These are phyloP conservation scores for Acanthis flammea DNA, from an alignment of 2,797 vertebrate species.

Conservation along the genomic window DNA sequence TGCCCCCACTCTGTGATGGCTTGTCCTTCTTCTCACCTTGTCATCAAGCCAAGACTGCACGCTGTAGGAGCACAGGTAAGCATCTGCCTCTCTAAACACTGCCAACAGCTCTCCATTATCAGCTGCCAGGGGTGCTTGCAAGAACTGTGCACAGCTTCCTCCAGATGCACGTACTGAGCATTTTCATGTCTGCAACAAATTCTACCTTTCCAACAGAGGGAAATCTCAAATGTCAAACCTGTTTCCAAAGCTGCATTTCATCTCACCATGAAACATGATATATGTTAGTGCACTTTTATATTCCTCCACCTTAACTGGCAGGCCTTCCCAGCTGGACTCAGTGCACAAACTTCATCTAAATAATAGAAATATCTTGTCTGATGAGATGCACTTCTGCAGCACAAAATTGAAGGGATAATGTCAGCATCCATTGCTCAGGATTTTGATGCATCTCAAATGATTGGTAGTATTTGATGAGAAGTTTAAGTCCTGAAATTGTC, in stretches of 20 bases:
- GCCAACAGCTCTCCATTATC: slow-evolving; percentile 77
- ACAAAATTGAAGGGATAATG: slow-evolving; percentile 7
- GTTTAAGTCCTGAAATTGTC: background rate
- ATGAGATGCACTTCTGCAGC: background rate
- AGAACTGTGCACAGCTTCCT: slow-evolving; percentile 52
- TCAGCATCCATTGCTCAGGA: background rate
- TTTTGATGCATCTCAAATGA: background rate
- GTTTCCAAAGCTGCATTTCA: slow-evolving; percentile 26
- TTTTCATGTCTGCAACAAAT: slow-evolving; percentile 48
- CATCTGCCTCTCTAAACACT: slow-evolving; percentile 77
- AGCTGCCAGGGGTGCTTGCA: slow-evolving; percentile 65
- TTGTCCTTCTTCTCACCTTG: slow-evolving; percentile 81
- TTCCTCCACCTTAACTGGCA: background rate
- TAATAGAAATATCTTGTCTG: background rate
- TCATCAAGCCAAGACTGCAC: slow-evolving; percentile 75
- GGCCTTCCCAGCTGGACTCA: background rate
- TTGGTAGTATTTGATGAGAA: background rate
- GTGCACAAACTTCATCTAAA: background rate
- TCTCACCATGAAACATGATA: slow-evolving; percentile 15
- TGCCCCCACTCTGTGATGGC: slow-evolving; percentile 71
- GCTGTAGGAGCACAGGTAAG: slow-evolving; percentile 76
- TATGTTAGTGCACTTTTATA: background rate
- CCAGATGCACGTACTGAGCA: slow-evolving; percentile 32
- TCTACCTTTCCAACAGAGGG: background rate
- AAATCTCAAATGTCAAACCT: slow-evolving; percentile 24